These are phyloP conservation scores for Myiozetetes cayanensis DNA, from an alignment of 2,113 vertebrate species.

Conservation along the genomic window DNA sequence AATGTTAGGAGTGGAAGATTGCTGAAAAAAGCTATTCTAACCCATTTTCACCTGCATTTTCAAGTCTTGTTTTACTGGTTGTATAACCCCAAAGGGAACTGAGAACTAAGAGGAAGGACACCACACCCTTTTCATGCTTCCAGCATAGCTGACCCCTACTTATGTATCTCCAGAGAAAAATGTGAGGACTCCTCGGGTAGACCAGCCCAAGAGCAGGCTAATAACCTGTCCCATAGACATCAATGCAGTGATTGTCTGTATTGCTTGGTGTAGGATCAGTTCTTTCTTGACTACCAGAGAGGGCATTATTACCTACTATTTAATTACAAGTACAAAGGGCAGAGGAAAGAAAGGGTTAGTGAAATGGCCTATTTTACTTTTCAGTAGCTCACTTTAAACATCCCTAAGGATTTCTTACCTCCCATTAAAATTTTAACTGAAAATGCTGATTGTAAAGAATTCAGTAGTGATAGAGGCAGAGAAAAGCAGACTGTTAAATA, in stretches of 20 bases:
- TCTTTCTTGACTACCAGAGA: background rate
- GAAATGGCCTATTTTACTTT: conserved; percentile 47
- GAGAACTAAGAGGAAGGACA: background rate
- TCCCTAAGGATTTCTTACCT: conserved; percentile 47
- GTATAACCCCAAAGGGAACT: background rate
- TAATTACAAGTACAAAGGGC: background rate
- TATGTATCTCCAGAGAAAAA: background rate
- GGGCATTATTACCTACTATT: background rate
- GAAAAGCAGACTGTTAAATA: conserved; percentile 46
- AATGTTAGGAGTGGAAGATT: background rate
- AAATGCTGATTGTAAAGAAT: conserved; percentile 51
- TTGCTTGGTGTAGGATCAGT: background rate
- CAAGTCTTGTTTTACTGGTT: conserved; percentile 1
- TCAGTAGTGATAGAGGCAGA: background rate
- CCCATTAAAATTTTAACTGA: conserved; percentile 49
- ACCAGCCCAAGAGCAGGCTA: background rate
- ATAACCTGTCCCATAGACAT: background rate
- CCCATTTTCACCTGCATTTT: background rate
- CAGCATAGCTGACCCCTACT: background rate
- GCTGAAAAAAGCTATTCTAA: background rate
- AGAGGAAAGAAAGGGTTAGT: conserved; percentile 39
- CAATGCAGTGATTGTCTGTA: background rate
- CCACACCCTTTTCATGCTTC: background rate
- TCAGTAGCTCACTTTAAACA: background rate
- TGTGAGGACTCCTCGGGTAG: background rate